Base-by-base conservation (phyloP, 2,888 invertebrate genomes). In the Habrosyne pyritoides region DNA sequence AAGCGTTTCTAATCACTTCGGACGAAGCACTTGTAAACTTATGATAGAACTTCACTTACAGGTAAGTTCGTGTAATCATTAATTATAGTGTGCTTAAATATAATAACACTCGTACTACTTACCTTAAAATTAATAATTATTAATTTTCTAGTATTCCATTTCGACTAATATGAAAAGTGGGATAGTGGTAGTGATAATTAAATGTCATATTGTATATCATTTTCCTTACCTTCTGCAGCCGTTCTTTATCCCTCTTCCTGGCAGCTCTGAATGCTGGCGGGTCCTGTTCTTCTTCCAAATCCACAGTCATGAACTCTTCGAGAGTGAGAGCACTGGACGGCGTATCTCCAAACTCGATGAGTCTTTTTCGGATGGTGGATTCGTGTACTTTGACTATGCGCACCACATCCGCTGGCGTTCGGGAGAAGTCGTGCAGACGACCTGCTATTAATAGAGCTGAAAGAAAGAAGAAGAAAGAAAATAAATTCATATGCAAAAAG, bases 251-350 rank as follows among this genome's bases (percentile, higher is more conserved):
- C 75, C 97, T 96, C 77, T 96, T 96, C 54, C 98, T 94, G 0
- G 98, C 98, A 0, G 96, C 96, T 83, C 97, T 98, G 81, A 98
- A 99, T 1, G 98, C 97, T 0, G 99, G 99, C 8, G 99, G 98
- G 48, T 99, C 99, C 83, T 98, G 98, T 77, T 98, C 98, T 70
- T 98, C 98, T 81, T 99, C 99, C 67, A 99, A 90, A 82, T 99
- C 99, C 0, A 99, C 97, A 0, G 96, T 97, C 95, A 98, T 97
- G 82, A 99, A 99, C 91, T 99, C 99, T 70, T 99, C 99, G 24
- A 99, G 92, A 0, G 99, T 99, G 53, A 99, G 91, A 8, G 96
- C 96, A 77, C 99, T 98, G 10, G 99, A 98, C 0, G 99, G 98
- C 0, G 99, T 99, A 71, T 98, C 98, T 0, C 98, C 98, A 84